Percentiles rank a stretch among this genome's conserved stretches.
Conservation (phyloP, 1,140 invertebrate species). For the Sycobia sp. region DNA sequence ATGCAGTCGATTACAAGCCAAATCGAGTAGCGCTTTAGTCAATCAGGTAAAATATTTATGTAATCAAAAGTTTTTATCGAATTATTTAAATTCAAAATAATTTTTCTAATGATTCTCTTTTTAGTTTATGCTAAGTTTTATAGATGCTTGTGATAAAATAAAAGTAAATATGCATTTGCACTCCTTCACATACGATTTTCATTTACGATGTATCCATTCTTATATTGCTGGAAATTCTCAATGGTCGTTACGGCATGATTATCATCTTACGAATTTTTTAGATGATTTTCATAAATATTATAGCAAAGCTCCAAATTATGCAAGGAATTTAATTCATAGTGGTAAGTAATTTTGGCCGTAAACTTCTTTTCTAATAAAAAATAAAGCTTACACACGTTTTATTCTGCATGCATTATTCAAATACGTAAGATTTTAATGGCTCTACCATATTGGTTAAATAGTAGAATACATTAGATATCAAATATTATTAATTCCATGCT, state of each 20-base stretch:
- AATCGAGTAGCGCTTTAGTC: conserved; percentile 61
- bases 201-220: conserved; percentile 74
- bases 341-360: conserved; percentile 61
- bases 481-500: no score
- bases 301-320: conserved; percentile 81
- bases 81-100: not conserved
- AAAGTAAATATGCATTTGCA: conserved; percentile 80
- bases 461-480: no score
- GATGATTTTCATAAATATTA: conserved; percentile 87
- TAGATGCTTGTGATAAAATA: conserved; percentile 79
- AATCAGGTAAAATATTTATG: conserved; percentile 66
- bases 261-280: conserved; percentile 79
- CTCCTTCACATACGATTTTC: conserved; percentile 89
- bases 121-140: conserved; percentile 73
- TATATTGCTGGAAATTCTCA: conserved; percentile 71
- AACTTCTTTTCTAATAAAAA: no score
- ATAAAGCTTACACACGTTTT: no score
- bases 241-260: conserved; percentile 69
- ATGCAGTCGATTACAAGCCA: conserved; percentile 66
- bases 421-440: no score
- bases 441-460: no score
- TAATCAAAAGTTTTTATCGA: conserved; percentile 10
- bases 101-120: conserved; percentile 39
- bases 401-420: no score
- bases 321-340: conserved; percentile 77